A percentile compares a stretch with the other conserved stretches of the same genome.
phyloP scores from a whole-genome alignment of 2,888 invertebrate species.

The Therioaphis trifolii region DNA sequence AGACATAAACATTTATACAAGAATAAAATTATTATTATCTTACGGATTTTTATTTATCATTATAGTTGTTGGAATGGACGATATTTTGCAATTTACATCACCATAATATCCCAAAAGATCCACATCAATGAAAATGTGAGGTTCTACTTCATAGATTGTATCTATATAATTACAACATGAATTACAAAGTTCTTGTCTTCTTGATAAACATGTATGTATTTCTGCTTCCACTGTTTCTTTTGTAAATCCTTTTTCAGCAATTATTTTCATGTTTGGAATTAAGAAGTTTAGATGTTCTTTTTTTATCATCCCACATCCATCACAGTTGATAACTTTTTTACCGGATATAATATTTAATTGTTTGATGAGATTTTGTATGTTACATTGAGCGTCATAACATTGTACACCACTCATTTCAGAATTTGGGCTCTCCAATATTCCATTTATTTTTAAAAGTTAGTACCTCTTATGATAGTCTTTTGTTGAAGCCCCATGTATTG shows the following conservation, averaged over 20 bases:
- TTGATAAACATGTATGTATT: neutral
- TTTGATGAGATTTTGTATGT: neutral
- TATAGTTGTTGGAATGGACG: neutral
- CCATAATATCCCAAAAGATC: conserved; percentile 12
- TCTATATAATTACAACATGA: neutral
- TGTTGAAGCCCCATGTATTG: conserved; percentile 2
- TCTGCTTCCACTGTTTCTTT: neutral
- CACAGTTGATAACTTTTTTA: neutral
- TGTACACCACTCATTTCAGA: neutral
- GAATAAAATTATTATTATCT: neutral
- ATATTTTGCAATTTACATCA: neutral
- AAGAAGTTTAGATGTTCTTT: neutral
- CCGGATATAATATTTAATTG: neutral
- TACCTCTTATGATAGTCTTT: neutral
- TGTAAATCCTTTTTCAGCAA: neutral
- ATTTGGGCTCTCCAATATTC: neutral
- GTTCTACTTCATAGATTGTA: neutral
- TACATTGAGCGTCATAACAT: neutral
- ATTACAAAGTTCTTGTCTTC: neutral
- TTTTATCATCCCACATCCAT: neutral
- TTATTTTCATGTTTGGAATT: neutral
- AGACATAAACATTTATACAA: neutral
- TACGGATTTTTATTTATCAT: neutral
- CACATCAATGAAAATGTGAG: neutral
- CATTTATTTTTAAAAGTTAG: neutral